Evolutionary conservation across 2,797 vertebrate species (phyloP).

Genomic region (Rhincodon typus): DNA sequence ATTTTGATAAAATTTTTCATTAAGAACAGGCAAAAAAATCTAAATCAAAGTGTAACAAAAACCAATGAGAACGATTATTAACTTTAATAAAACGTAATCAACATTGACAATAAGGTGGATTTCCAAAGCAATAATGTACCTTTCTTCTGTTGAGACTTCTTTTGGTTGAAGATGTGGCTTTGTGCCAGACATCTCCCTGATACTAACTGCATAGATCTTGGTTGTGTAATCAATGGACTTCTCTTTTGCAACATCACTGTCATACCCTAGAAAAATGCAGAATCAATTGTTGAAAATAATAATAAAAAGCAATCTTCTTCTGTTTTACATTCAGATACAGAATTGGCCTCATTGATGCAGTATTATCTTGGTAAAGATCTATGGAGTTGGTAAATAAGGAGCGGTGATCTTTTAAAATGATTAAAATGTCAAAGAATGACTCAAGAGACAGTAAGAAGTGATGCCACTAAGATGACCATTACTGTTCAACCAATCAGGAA

Average conservation of each 20-base stretch:
- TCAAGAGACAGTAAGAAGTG: too few relatives aligned
- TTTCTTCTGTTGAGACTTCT: conserved; percentile 78
- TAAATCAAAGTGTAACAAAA: background rate
- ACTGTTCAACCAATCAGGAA: too few relatives aligned
- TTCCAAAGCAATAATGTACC: conserved; percentile 58
- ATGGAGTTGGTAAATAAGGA: too few relatives aligned
- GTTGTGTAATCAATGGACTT: conserved; percentile 82
- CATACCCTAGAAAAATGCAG: conserved; percentile 68
- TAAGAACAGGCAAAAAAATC: background rate
- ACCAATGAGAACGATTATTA: background rate
- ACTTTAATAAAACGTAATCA: background rate
- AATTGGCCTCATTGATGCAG: too few relatives aligned
- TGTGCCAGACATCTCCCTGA: conserved; percentile 85
- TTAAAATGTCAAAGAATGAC: too few relatives aligned
- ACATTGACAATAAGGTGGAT: background rate
- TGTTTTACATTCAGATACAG: background rate
- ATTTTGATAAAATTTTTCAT: background rate
- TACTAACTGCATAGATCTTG: conserved; percentile 84
- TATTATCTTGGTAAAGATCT: too few relatives aligned
- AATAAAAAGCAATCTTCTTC: conserved; percentile 15
- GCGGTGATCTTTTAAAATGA: too few relatives aligned
- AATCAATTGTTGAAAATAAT: background rate
- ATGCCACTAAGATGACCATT: too few relatives aligned
- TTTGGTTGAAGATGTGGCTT: conserved; percentile 87
- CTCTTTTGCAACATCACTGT: conserved; percentile 89